Percentiles rank a stretch among this genome's conserved stretches.
Evolutionary conservation across 2,113 vertebrate genomes (phyloP).

Genomic region (Microcebus griseorufus): DNA sequence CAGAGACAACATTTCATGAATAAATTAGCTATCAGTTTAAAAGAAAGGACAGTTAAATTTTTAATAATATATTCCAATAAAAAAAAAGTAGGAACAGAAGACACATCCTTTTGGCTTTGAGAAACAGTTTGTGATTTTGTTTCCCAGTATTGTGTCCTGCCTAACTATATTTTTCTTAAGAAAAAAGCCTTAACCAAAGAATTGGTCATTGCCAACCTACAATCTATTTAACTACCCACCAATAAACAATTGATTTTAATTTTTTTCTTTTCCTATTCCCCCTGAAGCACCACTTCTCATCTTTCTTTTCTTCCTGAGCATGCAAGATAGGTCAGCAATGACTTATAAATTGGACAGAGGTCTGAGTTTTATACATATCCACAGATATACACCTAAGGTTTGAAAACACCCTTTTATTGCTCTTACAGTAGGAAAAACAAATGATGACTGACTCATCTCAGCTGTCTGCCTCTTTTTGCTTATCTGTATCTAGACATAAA

Average conservation of each 20-base stretch:
- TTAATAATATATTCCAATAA: not conserved
- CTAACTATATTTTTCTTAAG: not conserved
- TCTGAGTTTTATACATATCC: not conserved
- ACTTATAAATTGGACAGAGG: not conserved
- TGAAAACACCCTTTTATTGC: not conserved
- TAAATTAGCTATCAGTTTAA: constrained; percentile 18
- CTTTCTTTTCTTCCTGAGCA: not conserved
- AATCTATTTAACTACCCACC: not conserved
- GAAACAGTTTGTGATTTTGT: not conserved
- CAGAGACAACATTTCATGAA: not conserved
- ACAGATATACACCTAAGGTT: not conserved
- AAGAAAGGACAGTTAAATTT: not conserved
- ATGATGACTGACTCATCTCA: not conserved
- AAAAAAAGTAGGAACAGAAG: not conserved
- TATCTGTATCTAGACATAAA: not conserved
- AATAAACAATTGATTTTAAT: not conserved
- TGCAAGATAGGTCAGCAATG: not conserved
- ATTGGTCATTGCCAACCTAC: not conserved
- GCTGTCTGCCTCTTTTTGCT: not conserved
- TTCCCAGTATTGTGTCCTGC: not conserved
- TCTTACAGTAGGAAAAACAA: not conserved
- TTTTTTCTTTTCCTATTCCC: not conserved
- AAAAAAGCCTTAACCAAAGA: not conserved
- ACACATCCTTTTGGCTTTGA: not conserved
- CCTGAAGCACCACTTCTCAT: not conserved